Evolutionary conservation across 1,140 invertebrate species (phyloP), one percentile per base, ranked within the genome.

Genomic region (Apis laboriosa): DNA sequence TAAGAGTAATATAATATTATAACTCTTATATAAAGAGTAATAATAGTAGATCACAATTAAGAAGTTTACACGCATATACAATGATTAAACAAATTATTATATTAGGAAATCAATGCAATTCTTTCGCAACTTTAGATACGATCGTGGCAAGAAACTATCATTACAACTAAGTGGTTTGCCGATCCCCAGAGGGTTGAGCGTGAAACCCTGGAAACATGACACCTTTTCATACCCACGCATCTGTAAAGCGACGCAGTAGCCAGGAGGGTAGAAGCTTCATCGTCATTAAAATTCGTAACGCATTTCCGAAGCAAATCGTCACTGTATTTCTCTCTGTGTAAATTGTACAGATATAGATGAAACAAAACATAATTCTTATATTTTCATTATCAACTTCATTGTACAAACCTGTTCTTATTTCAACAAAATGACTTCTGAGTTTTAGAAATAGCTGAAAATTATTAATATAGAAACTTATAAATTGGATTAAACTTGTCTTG

Each of bases 91-190:
- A 17, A 51, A 76, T 64, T 66, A 58, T 56, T 56, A 49, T 66
- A 49, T 56, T 56, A 56, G 28, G 17, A 78, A 78, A 78, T 78
- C 66, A 34, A 58, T 68, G n/a, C 55, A 34, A 51, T 15, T 70
- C 55, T 51, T 28, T 11, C 34, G 34, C 2, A 71, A 60, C 43
- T 49, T 60, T 43, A 73, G n/a, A 72, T 53, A 60, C 43, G 19
- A 63, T 80, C 49, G 49, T 55, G 67, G 34, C 28, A 19, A 53
- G 43, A 63, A 63, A 63, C 77, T 63, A 73, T 72, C 58, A 80
- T 80, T 80, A 80, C 68, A 43, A 53, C 24, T 80, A 80, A 80
- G 58, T 72, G 68, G 68, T 72, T 73, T 55, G 49, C 21, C 68
- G 63, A 80, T 80, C 68, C 67, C 49, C 9, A 3, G 15, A 77